phyloP scores from a whole-genome alignment of 2,113 vertebrate genomes.

The Tetrao urogallus region DNA sequence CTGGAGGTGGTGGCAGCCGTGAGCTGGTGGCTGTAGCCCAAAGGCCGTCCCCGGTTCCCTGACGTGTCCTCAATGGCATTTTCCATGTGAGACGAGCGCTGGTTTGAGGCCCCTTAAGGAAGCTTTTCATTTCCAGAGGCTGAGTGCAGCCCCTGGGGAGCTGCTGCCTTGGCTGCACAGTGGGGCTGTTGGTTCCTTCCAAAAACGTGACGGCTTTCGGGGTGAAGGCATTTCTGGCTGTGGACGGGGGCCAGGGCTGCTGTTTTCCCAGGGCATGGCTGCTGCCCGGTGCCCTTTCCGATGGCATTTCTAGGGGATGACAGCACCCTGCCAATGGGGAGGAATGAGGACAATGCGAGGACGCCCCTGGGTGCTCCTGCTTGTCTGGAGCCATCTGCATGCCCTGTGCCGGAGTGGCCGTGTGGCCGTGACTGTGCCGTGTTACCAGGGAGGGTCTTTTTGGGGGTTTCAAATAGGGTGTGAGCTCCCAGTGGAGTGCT shows the following conservation, averaged over 20 bases:
- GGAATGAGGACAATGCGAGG: neutral
- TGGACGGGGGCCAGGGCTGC: neutral
- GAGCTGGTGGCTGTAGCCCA: neutral
- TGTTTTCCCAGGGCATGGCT: neutral
- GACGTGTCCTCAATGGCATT: neutral
- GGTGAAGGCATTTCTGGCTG: neutral
- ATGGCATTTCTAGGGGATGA: too few relatives aligned
- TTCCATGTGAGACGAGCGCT: rapidly evolving
- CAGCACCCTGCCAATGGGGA: neutral
- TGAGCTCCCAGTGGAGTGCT: neutral
- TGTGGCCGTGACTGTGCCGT: neutral
- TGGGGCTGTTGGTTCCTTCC: neutral
- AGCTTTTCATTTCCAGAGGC: neutral
- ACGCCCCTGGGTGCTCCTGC: neutral
- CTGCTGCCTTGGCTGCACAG: neutral
- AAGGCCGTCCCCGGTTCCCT: neutral
- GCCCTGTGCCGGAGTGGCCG: neutral
- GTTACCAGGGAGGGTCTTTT: neutral
- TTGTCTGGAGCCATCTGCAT: neutral
- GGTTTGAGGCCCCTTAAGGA: neutral
- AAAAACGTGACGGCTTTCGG: neutral
- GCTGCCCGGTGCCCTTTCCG: neutral
- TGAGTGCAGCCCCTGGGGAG: neutral
- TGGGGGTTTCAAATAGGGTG: neutral
- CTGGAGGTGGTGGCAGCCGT: neutral